Conservation (phyloP, 2,888 invertebrate species). For the Lycocerus yunnanus region DNA sequence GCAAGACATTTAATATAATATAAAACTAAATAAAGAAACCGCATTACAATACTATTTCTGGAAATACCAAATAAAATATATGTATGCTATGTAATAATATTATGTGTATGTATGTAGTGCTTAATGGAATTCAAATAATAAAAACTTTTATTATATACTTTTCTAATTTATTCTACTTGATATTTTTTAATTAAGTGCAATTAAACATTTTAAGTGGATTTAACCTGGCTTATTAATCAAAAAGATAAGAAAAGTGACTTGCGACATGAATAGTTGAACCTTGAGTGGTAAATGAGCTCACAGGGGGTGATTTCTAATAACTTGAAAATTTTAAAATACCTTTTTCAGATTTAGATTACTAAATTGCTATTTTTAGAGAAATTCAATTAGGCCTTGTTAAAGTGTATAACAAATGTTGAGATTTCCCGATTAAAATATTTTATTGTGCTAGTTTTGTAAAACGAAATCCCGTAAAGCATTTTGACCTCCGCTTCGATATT, state of each 20-base stretch:
- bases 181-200: background rate
- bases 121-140: background rate
- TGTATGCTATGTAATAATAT: too few relatives aligned
- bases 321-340: background rate
- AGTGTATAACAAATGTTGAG: background rate
- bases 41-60: background rate
- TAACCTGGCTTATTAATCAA: background rate
- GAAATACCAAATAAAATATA: background rate
- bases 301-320: background rate
- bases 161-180: background rate
- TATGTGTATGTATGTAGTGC: too few relatives aligned
- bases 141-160: background rate
- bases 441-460: background rate
- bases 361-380: background rate
- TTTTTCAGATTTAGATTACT: background rate
- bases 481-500: background rate
- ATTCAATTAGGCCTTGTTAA: background rate
- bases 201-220: background rate
- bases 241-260: background rate
- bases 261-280: background rate
- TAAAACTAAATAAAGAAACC: background rate
- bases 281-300: background rate
- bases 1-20: background rate
- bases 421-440: background rate
- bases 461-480: background rate